phyloP scores from a whole-genome alignment of 2,113 vertebrate species.

The Trachemys scripta region DNA sequence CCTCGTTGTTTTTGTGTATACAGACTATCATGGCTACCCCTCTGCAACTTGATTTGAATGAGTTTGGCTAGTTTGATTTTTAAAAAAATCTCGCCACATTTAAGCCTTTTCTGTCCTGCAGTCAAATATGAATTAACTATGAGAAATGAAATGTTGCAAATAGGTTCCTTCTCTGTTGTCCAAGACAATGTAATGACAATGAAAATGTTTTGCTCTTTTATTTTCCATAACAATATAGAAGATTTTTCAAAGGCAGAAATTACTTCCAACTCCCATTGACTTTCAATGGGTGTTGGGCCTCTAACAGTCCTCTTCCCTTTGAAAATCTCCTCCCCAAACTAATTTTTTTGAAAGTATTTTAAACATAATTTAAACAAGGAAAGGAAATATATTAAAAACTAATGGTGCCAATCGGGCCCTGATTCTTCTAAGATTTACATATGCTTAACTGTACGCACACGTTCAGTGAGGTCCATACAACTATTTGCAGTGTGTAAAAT shows the following conservation, averaged over 20 bases:
- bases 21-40: too few relatives aligned
- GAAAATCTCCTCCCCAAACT: not conserved
- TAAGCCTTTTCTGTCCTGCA: not conserved
- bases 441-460: not conserved
- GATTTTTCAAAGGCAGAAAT: not conserved
- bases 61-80: not conserved
- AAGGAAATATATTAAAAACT: not conserved
- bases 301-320: not conserved
- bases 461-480: not conserved
- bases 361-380: not conserved
- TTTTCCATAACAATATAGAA: not conserved
- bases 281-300: not conserved
- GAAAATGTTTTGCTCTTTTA: not conserved
- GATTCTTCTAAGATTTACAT: not conserved
- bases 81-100: not conserved
- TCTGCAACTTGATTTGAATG: not conserved
- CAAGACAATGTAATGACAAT: not conserved
- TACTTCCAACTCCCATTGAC: not conserved
- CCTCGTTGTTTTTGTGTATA: too few relatives aligned
- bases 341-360: not conserved
- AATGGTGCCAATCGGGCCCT: not conserved
- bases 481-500: not conserved
- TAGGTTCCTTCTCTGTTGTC: not conserved
- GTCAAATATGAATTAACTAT: rapidly evolving
- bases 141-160: not conserved